Evolutionary conservation across 2,888 invertebrate species (phyloP), one percentile per base, ranked within the genome.

Genomic region (Bedellia somnulentella): DNA sequence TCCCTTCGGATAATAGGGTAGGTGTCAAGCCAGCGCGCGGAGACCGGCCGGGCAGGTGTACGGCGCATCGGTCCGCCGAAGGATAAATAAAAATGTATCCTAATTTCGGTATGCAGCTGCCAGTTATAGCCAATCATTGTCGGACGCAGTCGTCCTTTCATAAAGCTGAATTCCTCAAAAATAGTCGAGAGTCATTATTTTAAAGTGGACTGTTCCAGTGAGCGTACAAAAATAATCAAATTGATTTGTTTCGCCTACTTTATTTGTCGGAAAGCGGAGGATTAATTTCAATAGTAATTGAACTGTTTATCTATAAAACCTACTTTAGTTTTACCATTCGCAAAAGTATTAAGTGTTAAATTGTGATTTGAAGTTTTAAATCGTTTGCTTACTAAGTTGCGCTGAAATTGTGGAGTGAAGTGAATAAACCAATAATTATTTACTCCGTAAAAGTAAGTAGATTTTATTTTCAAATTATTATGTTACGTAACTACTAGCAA

Each of bases 31-130:
- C n/a, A n/a, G 67, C 68, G 64, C 45, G 58, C 58, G 47, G 23
- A 29, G 50, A 44, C 38, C 29, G 32, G 29, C 28, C 46, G 52
- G 64, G 71, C 71, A 71, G 73, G 73, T 71, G 73, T 53, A 60
- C 41, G n/a, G n/a, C n/a, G n/a, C n/a, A n/a, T 36, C 41, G 40
- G 44, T 45, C 39, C 35, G 17, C 48, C 11, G 36, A 44, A 32
- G 46, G 55, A 52, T 55, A 59, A 57, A 71, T 64, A 68, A 64
- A 70, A 71, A 64, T 67, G 63, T 50, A 14, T 62, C 66, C 71
- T 75, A 73, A 71, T 73, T 71, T 62, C 50, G 59, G 10, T 13
- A 57, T 57, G 71, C 75, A 75, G 73, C 75, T 75, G 73, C 73
- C 68, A 52, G 67, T 62, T 67, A 45, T 58, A 58, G 51, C 53